Evolutionary conservation across 2,888 invertebrate genomes (phyloP), one percentile per base, ranked within the genome.

Genomic region (Deilephila elpenor): DNA sequence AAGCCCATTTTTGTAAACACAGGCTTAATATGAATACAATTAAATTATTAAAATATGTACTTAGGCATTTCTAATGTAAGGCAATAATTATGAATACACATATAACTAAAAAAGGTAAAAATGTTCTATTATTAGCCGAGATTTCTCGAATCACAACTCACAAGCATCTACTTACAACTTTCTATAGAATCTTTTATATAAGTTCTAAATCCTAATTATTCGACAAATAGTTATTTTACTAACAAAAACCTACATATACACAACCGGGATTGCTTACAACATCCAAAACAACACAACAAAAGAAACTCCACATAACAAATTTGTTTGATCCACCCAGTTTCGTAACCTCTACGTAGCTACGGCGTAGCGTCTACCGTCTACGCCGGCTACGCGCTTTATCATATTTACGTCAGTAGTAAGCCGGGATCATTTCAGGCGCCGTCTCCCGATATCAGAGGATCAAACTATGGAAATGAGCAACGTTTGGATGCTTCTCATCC

Each of bases 391-490:
- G 25, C 74, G 59, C 73, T 75, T 75, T 73, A 75, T 75, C 75
- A 73, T 51, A 67, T 67, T 74, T 73, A 74, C 73, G 73, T 75
- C 72, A 73, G 53, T 64, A 74, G 75, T 78, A 75, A 78, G 76
- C 76, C 70, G 71, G 74, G 76, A 78, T 80, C 78, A 71, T 71
- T 75, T n/a, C 76, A 79, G 80, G 75, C 37, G 37, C 37, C 20
- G 34, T 32, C 20, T 11, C 25, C 8, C 67, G 67, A 67, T 67
- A 67, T 51, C 67, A 56, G 51, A 25, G 51, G 67, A 67, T 67
- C 67, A 67, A 67, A 44, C 51, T 25, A 62, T 62, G 44, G 25
- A 44, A 67, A 67, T 67, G 44, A 67, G 44, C 44, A 64, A n/a
- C 44, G 51, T 67, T 64, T 44, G 44, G 44, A 37, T 67, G 67